phyloP scores from a whole-genome alignment of 2,888 invertebrate genomes.

The Lissocephala sabroskyi region DNA sequence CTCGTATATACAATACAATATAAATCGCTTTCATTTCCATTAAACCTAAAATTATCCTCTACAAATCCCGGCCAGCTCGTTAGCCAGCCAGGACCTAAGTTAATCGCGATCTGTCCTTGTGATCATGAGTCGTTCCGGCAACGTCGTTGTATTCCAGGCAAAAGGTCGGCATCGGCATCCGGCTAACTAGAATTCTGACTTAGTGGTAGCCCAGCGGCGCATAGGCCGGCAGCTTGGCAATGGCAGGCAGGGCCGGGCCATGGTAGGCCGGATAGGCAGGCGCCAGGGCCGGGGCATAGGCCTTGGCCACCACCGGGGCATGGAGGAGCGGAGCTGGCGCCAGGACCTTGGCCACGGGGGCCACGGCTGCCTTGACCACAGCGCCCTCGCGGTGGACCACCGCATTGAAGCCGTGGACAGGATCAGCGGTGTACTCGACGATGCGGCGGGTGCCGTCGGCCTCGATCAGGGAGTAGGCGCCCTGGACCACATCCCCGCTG shows the following conservation, averaged over 20 bases:
- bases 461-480: conserved; percentile 75
- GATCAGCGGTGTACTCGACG: conserved; percentile 76
- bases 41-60: conserved; percentile 57
- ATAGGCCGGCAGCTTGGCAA: conserved; percentile 28
- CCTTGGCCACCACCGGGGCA: conserved; percentile 53
- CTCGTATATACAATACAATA: conserved; percentile 46
- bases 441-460: conserved; percentile 75
- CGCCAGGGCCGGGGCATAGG: conserved; percentile 27
- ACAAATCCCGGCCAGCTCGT: conserved; percentile 24
- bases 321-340: conserved; percentile 57
- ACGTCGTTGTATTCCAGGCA: conserved; percentile 15
- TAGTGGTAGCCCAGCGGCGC: conserved; percentile 47
- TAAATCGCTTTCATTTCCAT: conserved; percentile 47
- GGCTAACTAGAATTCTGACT: conserved; percentile 23
- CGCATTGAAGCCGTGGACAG: conserved; percentile 76
- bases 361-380: conserved; percentile 70
- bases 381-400: conserved; percentile 74
- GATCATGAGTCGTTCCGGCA: conserved; percentile 18
- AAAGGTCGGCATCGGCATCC: conserved; percentile 24
- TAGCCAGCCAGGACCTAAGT: no score
- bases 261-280: conserved; percentile 23
- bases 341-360: conserved; percentile 63
- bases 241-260: conserved; percentile 23
- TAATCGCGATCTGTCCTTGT: conserved; percentile 36
- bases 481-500: conserved; percentile 75